Base-by-base conservation (phyloP, 35 echinoderm and acorn worm species). In the Diadema setosum region DNA sequence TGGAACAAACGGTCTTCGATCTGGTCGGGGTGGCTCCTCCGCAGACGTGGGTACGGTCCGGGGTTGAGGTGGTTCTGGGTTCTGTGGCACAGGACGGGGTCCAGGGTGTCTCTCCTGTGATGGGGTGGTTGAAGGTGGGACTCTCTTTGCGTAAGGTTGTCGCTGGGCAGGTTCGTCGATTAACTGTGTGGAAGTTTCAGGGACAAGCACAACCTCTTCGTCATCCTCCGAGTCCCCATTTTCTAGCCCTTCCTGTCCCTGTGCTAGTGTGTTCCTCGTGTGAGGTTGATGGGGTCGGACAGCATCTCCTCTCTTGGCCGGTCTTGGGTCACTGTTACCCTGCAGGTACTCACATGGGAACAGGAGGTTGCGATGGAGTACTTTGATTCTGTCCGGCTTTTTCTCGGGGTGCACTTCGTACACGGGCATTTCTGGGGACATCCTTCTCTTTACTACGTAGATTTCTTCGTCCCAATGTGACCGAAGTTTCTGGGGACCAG, bases 401-500 rank as follows among this genome's bases (percentile, higher is more conserved):
- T 83, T 27, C 30, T 91, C 88, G 1, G 83, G 83, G 17, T 78
- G 27, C 1, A 95, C 75, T 25, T 55, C 45, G 49, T 87, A 95
- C 0, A 95, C 93, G 2, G 84, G 93, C 17, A 88, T 27, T 2
- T 91, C 85, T 23, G 87, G 87, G 21, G 57, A 50, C 39, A 76
- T 85, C 21, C 46, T 80, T 45, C 49, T 55, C 11, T 57, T 46
- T 16, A 91, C 81, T 24, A 65, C 83, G 58, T 94, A 64, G 39
- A 90, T 49, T 86, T 86, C 35, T 9, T 94, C 87, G 45, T 91
- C 61, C 34, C 58, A 95, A 50, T 91, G 87, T 4, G 89, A 11
- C 44, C 64, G 42, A 7, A 95, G 48, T 44, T 95, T 95, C 11
- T 82, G 89, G n/a, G 93, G 89, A 5, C 93, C 93, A 34, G 39